A percentile compares a stretch with the other conserved stretches of the same genome.
Evolutionary conservation across 2,888 invertebrate genomes (phyloP).

Genomic region (Synergus laeviventris): DNA sequence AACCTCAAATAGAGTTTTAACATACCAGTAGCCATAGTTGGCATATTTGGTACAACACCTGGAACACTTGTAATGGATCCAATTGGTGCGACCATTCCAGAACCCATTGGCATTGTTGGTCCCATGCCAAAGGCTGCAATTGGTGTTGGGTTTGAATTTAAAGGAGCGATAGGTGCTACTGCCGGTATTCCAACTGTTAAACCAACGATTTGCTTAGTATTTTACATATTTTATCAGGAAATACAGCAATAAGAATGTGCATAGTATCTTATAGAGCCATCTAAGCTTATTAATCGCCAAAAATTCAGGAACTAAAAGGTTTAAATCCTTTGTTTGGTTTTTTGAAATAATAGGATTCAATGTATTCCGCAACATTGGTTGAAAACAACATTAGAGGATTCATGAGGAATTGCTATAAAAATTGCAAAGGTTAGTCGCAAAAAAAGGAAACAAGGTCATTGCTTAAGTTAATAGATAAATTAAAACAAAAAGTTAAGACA

Average conservation of each 20-base stretch:
- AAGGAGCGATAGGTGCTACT: slow-evolving; percentile 68
- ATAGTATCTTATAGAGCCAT: background rate
- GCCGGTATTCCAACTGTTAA: slow-evolving; percentile 63
- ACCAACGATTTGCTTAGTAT: background rate
- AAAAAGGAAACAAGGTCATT: background rate
- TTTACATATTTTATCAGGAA: background rate
- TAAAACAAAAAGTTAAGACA: background rate
- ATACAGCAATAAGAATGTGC: background rate
- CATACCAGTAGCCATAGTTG: slow-evolving; percentile 60
- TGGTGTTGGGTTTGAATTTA: slow-evolving; percentile 70
- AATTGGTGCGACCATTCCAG: slow-evolving; percentile 52
- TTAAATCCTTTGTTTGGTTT: background rate
- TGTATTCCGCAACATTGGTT: background rate
- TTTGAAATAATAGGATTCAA: background rate
- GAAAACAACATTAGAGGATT: background rate
- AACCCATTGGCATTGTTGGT: slow-evolving; percentile 64
- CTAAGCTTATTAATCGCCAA: background rate
- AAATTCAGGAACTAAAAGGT: background rate
- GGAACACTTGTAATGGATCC: slow-evolving; percentile 44
- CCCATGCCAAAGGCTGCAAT: slow-evolving; percentile 72
- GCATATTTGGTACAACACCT: slow-evolving; percentile 55
- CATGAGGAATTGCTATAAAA: background rate
- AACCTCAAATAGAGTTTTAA: slow-evolving; percentile 1
- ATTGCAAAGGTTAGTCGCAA: background rate
- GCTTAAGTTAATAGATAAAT: background rate